Evolutionary conservation across 2,797 vertebrate genomes (phyloP).

Genomic region (Podarcis siculus): DNA sequence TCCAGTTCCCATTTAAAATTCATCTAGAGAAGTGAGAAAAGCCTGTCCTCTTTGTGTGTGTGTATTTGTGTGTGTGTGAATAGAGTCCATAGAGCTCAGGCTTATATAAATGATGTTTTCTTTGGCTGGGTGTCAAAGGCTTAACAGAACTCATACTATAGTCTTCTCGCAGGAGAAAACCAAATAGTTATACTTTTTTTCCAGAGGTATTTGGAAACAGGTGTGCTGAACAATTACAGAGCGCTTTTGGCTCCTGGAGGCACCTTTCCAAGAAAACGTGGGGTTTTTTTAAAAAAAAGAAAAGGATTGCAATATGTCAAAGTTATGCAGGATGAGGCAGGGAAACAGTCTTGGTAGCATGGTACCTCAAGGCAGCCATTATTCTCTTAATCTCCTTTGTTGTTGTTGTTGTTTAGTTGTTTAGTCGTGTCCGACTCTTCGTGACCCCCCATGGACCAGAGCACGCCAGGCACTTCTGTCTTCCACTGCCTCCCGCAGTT

Average conservation of each 20-base stretch:
- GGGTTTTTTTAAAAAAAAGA: constrained; percentile 62
- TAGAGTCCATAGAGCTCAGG: constrained; percentile 75
- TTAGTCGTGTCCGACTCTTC: no score
- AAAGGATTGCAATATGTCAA: constrained; percentile 40
- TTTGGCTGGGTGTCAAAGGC: constrained; percentile 78
- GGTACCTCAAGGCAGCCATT: neutral
- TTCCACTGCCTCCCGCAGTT: no score
- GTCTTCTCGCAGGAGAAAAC: constrained; percentile 77
- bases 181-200: constrained; percentile 74
- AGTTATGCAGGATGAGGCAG: neutral
- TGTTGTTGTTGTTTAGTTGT: no score
- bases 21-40: constrained; percentile 72
- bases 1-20: constrained; percentile 75
- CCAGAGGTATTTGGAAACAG: constrained; percentile 81
- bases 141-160: constrained; percentile 78
- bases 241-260: constrained; percentile 71
- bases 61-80: constrained; percentile 68
- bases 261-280: constrained; percentile 68
- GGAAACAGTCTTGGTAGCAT: neutral
- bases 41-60: constrained; percentile 47
- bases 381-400: neutral
- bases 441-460: no score
- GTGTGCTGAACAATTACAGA: constrained; percentile 79
- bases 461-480: no score
- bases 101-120: constrained; percentile 78